phyloP scores from a whole-genome alignment of 2,888 invertebrate species.

The Diadromus collaris region DNA sequence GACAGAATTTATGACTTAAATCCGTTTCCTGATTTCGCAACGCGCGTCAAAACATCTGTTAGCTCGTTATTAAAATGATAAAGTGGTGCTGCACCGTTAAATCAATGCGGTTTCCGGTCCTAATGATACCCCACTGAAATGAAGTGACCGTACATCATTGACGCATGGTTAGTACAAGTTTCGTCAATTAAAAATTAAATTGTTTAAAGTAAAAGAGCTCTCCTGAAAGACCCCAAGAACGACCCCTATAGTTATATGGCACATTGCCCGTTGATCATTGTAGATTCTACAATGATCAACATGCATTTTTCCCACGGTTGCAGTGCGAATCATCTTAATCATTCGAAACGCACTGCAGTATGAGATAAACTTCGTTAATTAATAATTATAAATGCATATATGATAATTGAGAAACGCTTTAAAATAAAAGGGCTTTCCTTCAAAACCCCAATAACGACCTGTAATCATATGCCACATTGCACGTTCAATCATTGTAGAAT shows the following conservation, averaged over 20 bases:
- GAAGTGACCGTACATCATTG: constrained; percentile 38
- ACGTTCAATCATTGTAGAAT: constrained; percentile 34
- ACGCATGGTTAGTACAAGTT: constrained; percentile 47
- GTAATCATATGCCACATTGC: constrained; percentile 5
- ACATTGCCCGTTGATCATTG: constrained; percentile 27
- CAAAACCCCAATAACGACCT: neutral
- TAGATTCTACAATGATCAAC: no score
- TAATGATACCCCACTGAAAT: constrained; percentile 43
- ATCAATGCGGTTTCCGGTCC: constrained; percentile 37
- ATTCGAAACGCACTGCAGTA: constrained; percentile 27
- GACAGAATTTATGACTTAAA: constrained; percentile 29
- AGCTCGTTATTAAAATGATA: constrained; percentile 22
- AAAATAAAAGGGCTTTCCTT: constrained; percentile 1
- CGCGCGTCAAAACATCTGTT: constrained; percentile 5
- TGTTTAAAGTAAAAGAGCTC: neutral
- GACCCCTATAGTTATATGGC: neutral
- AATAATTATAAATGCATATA: no score
- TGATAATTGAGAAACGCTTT: no score
- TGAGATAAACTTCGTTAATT: neutral
- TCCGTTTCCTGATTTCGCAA: constrained; percentile 20
- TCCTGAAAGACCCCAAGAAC: neutral
- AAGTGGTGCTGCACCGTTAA: constrained; percentile 37
- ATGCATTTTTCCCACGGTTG: neutral
- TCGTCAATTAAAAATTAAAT: neutral
- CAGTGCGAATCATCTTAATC: neutral